A percentile compares a stretch with the other conserved stretches of the same genome.
phyloP scores from a whole-genome alignment of 2,888 invertebrate species.

The Pachliopta kotzebuea region DNA sequence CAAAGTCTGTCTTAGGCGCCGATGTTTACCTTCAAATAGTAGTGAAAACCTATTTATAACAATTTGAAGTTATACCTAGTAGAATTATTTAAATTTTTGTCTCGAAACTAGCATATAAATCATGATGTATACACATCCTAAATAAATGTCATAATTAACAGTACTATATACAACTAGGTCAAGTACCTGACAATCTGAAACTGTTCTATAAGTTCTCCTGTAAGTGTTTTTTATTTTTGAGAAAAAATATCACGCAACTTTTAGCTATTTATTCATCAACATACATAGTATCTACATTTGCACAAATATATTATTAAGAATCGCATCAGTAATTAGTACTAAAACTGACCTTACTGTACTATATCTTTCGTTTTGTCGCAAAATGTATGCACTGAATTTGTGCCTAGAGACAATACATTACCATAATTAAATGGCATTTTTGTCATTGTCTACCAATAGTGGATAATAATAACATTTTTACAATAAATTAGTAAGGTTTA shows the following conservation, averaged over 20 bases:
- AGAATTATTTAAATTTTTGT: no score
- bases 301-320: constrained; percentile 75
- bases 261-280: constrained; percentile 80
- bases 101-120: no score
- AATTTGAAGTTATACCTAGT: no score
- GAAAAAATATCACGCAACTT: constrained; percentile 49
- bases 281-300: constrained; percentile 80
- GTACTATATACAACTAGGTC: no score
- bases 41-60: no score
- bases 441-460: constrained; percentile 56
- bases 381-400: constrained; percentile 48
- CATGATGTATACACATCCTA: no score
- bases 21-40: no score
- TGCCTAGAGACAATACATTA: constrained; percentile 37
- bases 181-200: no score
- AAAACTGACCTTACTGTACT: constrained; percentile 67
- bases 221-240: constrained; percentile 3
- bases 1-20: no score
- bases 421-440: constrained; percentile 50
- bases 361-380: constrained; percentile 55
- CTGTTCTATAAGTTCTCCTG: neutral
- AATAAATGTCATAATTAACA: no score
- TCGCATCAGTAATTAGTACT: constrained; percentile 65
- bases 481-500: constrained; percentile 60
- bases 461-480: constrained; percentile 63